Conservation (phyloP, 2,888 invertebrate species). For the Hemaris fuciformis region DNA sequence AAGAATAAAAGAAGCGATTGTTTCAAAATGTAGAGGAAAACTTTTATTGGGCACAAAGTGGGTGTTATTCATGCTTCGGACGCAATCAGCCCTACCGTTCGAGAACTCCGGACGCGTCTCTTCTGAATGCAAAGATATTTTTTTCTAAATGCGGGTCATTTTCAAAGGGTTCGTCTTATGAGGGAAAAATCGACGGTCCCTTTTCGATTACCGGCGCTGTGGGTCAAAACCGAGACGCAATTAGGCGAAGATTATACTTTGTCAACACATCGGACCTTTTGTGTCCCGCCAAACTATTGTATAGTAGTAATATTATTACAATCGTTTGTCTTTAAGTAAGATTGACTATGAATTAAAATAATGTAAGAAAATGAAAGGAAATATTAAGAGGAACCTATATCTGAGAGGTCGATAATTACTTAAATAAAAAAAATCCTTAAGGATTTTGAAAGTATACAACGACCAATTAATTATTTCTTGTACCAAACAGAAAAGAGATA, state of each 20-base stretch:
- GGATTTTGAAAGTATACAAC: too few species aligned
- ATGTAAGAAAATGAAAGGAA: too few species aligned
- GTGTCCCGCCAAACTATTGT: slow-evolving; percentile 34
- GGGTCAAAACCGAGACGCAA: slow-evolving; percentile 65
- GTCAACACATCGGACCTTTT: slow-evolving; percentile 44
- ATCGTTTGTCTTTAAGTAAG: neutral
- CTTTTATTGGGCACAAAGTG: slow-evolving; percentile 79
- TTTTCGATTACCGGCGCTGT: slow-evolving; percentile 70
- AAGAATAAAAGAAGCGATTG: slow-evolving; percentile 76
- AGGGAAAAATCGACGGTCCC: slow-evolving; percentile 63
- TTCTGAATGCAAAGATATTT: slow-evolving; percentile 79
- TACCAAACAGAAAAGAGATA: too few species aligned
- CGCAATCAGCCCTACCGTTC: slow-evolving; percentile 65
- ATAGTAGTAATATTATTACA: slow-evolving; percentile 17
- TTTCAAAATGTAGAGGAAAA: slow-evolving; percentile 76
- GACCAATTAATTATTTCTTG: too few species aligned
- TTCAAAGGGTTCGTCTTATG: slow-evolving; percentile 73
- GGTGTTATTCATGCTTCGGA: slow-evolving; percentile 73
- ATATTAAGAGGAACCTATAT: too few species aligned
- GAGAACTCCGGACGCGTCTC: slow-evolving; percentile 66
- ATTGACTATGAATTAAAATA: too few species aligned
- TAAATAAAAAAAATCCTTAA: too few species aligned
- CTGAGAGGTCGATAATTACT: too few species aligned
- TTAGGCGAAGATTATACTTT: slow-evolving; percentile 64
- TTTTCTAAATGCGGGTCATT: slow-evolving; percentile 71